Conservation (phyloP, 2,888 invertebrate genomes). For the Helleia helle region DNA sequence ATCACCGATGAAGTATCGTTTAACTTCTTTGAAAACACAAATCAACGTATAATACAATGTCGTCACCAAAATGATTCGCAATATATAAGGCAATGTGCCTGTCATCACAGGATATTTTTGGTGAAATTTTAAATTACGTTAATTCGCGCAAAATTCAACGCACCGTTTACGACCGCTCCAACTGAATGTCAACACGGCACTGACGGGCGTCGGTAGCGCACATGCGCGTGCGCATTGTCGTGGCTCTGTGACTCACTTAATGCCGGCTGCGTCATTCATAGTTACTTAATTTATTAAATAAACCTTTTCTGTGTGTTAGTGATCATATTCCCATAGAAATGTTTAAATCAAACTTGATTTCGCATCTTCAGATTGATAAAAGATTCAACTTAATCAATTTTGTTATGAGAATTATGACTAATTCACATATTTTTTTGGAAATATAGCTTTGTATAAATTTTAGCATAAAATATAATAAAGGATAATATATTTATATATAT, state of each 20-base stretch:
- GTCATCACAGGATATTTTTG: too few species aligned
- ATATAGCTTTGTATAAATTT: too few species aligned
- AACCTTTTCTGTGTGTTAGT: not conserved
- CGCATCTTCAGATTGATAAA: not conserved
- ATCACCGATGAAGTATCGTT: slow-evolving; percentile 39
- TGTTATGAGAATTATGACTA: too few species aligned
- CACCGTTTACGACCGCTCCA: slow-evolving; percentile 26
- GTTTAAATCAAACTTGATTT: not conserved
- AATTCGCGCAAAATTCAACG: slow-evolving; percentile 32
- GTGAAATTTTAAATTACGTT: slow-evolving; percentile 18
- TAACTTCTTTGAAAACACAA: slow-evolving; percentile 50
- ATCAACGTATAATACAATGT: slow-evolving; percentile 50
- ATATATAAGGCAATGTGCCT: slow-evolving; percentile 46
- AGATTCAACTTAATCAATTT: not conserved
- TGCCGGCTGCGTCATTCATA: slow-evolving; percentile 62
- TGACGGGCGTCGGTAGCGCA: slow-evolving; percentile 40
- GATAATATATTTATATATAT: too few species aligned
- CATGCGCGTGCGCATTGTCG: slow-evolving; percentile 54
- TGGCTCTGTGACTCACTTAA: slow-evolving; percentile 48
- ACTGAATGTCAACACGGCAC: slow-evolving; percentile 25
- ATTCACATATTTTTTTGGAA: too few species aligned
- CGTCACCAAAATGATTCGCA: slow-evolving; percentile 45
- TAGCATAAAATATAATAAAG: too few species aligned
- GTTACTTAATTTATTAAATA: slow-evolving; percentile 27
- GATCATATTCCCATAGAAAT: slow-evolving; percentile 12